phyloP scores from a whole-genome alignment of 2,797 vertebrate genomes.

The Telmatherina bonti region DNA sequence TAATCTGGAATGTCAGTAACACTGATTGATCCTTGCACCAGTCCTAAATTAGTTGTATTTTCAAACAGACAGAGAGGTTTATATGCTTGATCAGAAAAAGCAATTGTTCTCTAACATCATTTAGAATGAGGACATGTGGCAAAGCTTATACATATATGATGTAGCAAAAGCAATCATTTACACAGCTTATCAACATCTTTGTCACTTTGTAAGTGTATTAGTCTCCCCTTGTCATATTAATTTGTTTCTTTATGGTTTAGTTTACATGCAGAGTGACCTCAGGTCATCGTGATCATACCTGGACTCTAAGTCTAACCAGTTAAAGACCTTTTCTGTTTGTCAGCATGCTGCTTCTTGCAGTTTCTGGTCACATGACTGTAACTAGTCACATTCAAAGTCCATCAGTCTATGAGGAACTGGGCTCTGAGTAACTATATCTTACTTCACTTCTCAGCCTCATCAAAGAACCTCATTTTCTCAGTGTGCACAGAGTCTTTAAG shows the following conservation, averaged over 20 bases:
- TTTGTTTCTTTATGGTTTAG: slow-evolving; percentile 36
- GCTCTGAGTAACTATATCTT: slow-evolving; percentile 6
- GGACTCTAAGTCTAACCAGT: slow-evolving; percentile 10
- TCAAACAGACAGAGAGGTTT: slow-evolving; percentile 17
- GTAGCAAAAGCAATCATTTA: slow-evolving; percentile 34
- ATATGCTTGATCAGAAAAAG: slow-evolving; percentile 21
- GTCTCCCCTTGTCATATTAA: background rate
- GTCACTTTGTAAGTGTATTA: slow-evolving; percentile 29
- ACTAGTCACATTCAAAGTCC: background rate
- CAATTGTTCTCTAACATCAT: slow-evolving; percentile 34
- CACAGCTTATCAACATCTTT: slow-evolving; percentile 42
- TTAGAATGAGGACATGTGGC: slow-evolving; percentile 51
- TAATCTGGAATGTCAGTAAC: slow-evolving; percentile 62
- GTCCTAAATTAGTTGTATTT: slow-evolving; percentile 18
- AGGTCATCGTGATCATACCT: slow-evolving; percentile 3
- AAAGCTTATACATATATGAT: slow-evolving; percentile 33
- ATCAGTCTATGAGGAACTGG: background rate
- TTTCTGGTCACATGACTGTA: background rate
- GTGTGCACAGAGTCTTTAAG: slow-evolving; percentile 81
- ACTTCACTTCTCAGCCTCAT: slow-evolving; percentile 68
- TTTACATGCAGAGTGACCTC: slow-evolving; percentile 39
- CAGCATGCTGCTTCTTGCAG: slow-evolving; percentile 2
- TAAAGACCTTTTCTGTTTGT: slow-evolving; percentile 9
- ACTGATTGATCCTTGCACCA: slow-evolving; percentile 25
- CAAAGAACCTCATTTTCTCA: slow-evolving; percentile 86